Evolutionary conservation across 2,113 vertebrate genomes (phyloP).

Genomic region (Chaetura pelagica): DNA sequence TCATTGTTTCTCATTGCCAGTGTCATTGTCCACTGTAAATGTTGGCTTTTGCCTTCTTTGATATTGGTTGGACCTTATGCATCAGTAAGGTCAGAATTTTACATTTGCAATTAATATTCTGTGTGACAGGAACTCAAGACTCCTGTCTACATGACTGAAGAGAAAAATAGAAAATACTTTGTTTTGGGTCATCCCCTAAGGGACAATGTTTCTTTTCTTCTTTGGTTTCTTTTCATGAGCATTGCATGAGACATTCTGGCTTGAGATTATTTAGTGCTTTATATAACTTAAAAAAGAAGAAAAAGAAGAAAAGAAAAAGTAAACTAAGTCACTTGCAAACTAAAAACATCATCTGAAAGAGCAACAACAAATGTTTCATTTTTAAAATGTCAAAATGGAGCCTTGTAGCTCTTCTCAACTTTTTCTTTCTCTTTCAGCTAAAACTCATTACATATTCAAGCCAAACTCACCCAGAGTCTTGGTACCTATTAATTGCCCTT

Average conservation of each 20-base stretch:
- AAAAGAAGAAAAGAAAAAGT: neutral
- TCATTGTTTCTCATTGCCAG: neutral
- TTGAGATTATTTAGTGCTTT: constrained; percentile 38
- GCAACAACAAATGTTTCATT: neutral
- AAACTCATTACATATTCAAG: neutral
- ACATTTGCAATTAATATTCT: neutral
- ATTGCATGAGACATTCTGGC: neutral
- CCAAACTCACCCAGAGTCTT: neutral
- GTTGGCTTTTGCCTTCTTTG: constrained; percentile 5
- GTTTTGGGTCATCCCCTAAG: constrained; percentile 30
- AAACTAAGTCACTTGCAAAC: constrained; percentile 13
- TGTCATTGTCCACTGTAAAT: neutral
- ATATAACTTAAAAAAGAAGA: neutral
- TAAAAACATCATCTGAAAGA: neutral
- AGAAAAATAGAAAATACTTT: constrained; percentile 24
- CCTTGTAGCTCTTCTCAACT: neutral
- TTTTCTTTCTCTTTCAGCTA: neutral
- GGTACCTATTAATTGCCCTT: neutral
- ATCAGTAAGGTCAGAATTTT: neutral
- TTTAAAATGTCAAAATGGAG: neutral
- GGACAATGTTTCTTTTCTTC: constrained; percentile 21
- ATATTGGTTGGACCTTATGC: neutral
- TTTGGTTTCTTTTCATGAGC: constrained; percentile 4
- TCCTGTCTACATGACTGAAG: fast-evolving
- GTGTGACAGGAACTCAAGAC: neutral